Conservation (phyloP, 2,888 invertebrate genomes). For the Rhingia campestris region DNA sequence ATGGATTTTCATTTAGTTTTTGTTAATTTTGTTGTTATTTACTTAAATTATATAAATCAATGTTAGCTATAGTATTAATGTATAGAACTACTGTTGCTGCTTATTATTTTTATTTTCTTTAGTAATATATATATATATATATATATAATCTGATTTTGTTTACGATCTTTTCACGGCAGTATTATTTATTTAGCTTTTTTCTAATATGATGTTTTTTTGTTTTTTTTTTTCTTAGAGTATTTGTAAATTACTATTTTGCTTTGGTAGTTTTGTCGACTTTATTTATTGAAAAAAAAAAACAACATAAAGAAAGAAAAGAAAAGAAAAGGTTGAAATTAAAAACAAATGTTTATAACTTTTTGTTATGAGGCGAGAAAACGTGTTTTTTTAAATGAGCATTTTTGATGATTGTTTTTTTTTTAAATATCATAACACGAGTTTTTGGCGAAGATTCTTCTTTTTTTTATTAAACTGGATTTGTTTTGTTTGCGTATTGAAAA, state of each 20-base stretch:
- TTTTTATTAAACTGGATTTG: constrained; percentile 36
- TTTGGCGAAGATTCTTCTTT: constrained; percentile 31
- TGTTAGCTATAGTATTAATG: constrained; percentile 72
- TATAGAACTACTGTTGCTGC: constrained; percentile 70
- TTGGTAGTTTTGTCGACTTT: constrained; percentile 50
- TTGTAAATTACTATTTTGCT: constrained; percentile 54
- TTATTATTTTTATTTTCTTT: constrained; percentile 55
- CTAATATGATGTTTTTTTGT: constrained; percentile 40
- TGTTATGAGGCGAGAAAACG: constrained; percentile 58
- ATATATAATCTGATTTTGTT: constrained; percentile 57
- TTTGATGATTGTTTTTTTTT: constrained; percentile 17
- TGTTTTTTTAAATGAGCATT: constrained; percentile 48
- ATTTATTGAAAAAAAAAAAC: constrained; percentile 23
- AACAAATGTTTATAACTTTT: constrained; percentile 2
- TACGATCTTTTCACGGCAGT: constrained; percentile 72
- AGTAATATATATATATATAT: constrained; percentile 53
- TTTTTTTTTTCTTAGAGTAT: constrained; percentile 45
- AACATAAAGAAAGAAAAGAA: background rate
- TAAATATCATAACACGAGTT: constrained; percentile 34
- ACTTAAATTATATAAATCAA: constrained; percentile 70
- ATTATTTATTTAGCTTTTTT: constrained; percentile 69
- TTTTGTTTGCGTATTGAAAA: constrained; percentile 66
- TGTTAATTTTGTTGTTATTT: constrained; percentile 25
- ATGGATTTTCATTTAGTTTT: constrained; percentile 9
- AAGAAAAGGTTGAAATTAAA: background rate